Conservation (phyloP, 2,113 vertebrate species). For the Proteles cristata region DNA sequence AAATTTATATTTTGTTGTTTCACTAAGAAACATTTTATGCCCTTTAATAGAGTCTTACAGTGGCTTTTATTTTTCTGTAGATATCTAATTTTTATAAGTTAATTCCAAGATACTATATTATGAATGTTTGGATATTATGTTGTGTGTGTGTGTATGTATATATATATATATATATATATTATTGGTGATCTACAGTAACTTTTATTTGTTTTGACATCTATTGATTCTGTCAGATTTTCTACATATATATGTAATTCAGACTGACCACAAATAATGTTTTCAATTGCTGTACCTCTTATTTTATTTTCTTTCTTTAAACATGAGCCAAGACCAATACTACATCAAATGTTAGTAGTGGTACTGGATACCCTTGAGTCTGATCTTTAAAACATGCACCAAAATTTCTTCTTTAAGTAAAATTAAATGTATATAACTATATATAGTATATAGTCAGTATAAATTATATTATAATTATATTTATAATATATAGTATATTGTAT, state of each 20-base stretch:
- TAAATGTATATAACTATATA: no score
- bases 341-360: neutral
- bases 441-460: no score
- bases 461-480: no score
- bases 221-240: neutral
- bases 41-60: neutral
- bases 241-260: neutral
- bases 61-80: neutral
- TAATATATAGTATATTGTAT: no score
- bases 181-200: neutral
- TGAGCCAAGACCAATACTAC: neutral
- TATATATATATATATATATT: neutral
- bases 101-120: neutral
- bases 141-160: no score
- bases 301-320: neutral
- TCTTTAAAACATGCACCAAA: neutral
- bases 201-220: neutral
- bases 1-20: neutral
- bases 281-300: neutral
- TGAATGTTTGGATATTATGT: neutral
- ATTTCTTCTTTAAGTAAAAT: neutral
- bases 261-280: neutral
- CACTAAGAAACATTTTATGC: neutral
- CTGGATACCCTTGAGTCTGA: neutral
- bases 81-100: neutral